These are phyloP conservation scores for Belonocnema kinseyi DNA, from an alignment of 1,140 invertebrate genomes.

Conservation along the genomic window DNA sequence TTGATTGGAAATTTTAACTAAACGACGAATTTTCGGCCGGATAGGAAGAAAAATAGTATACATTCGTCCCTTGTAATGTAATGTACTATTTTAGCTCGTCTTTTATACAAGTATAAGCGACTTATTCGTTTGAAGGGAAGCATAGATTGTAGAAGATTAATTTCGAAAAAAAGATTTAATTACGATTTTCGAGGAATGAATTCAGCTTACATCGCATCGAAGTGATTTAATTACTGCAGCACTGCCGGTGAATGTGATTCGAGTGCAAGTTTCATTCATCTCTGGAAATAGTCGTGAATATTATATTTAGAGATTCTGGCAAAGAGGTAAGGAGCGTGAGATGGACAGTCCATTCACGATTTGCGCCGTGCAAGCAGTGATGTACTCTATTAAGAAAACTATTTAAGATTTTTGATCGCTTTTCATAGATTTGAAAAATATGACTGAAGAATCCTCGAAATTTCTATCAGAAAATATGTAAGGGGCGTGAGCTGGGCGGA, in stretches of 20 bases:
- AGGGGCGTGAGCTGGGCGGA: too few relatives aligned
- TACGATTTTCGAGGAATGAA: slow-evolving; percentile 6
- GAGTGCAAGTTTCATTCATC: slow-evolving; percentile 44
- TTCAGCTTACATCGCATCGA: neutral
- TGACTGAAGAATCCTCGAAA: too few relatives aligned
- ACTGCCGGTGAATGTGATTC: slow-evolving; percentile 16
- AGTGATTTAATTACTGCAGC: slow-evolving; percentile 23
- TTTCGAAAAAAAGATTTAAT: slow-evolving; percentile 1
- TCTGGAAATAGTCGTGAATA: slow-evolving; percentile 47
- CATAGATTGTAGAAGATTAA: neutral
- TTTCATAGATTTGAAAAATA: too few relatives aligned
- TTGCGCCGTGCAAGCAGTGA: slow-evolving; percentile 20
- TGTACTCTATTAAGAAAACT: neutral
- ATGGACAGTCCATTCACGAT: slow-evolving; percentile 39
- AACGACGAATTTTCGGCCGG: too few relatives aligned
- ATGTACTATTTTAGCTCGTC: too few relatives aligned
- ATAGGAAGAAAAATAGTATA: too few relatives aligned
- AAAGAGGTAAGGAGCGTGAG: neutral
- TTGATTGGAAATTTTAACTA: too few relatives aligned
- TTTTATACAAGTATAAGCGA: too few relatives aligned
- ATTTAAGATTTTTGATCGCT: too few relatives aligned
- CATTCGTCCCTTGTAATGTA: too few relatives aligned
- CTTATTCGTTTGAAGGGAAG: neutral
- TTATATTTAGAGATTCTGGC: slow-evolving; percentile 43
- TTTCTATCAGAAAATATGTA: too few relatives aligned